phyloP scores from a whole-genome alignment of 2,113 vertebrate species.

The Ctenomys sociabilis region DNA sequence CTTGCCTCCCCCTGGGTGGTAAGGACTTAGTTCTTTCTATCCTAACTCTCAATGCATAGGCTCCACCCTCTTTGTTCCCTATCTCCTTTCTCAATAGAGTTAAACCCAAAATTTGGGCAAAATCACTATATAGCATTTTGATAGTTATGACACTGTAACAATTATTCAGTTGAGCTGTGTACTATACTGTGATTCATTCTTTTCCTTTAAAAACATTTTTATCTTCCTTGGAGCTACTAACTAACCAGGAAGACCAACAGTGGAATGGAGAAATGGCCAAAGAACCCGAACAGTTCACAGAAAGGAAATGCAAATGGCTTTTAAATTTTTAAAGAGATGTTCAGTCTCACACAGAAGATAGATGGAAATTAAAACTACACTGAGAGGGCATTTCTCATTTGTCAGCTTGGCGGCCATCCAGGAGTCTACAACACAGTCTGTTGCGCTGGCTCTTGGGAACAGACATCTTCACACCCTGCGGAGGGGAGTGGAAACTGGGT shows the following conservation, averaged over 20 bases:
- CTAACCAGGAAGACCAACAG: slow-evolving; percentile 53
- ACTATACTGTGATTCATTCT: not conserved
- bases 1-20: not conserved
- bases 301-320: slow-evolving; percentile 61
- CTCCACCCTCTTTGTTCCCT: too few relatives aligned
- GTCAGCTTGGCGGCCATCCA: slow-evolving; percentile 66
- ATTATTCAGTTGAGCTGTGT: not conserved
- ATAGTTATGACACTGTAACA: slow-evolving; percentile 23
- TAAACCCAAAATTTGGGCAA: not conserved
- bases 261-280: slow-evolving; percentile 36
- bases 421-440: slow-evolving; percentile 2
- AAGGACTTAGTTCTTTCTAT: not conserved
- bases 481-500: not conserved
- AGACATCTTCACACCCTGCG: not conserved
- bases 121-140: slow-evolving; percentile 16
- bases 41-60: not conserved
- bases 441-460: slow-evolving; percentile 29
- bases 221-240: slow-evolving; percentile 40
- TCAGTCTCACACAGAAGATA: slow-evolving; percentile 65
- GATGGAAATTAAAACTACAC: slow-evolving; percentile 68
- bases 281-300: slow-evolving; percentile 44
- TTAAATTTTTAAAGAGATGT: slow-evolving; percentile 64
- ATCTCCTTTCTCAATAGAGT: not conserved
- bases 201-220: not conserved
- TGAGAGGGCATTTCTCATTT: slow-evolving; percentile 50